Base-by-base conservation (phyloP, 2,113 vertebrate genomes). In the Dascyllus trimaculatus region DNA sequence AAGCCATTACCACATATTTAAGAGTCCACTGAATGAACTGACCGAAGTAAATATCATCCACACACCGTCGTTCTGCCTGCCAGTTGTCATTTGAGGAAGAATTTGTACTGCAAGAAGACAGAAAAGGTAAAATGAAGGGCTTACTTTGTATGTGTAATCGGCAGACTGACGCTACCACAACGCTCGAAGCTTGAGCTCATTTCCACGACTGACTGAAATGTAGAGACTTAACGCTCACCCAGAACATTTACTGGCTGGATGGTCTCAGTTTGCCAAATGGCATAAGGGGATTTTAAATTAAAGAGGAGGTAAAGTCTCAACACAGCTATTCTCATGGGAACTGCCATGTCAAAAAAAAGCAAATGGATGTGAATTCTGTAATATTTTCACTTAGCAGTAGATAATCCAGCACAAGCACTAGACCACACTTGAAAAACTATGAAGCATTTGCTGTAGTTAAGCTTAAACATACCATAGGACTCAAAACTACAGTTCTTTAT, bases 231-330 rank as follows among this genome's bases (percentile, higher is more conserved):
- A 91, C 80, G 87, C 75, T 93, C 86, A 85, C 61, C 76, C 84
- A 88, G 82, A 89, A 86, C 89, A 92, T 87, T 91, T 86, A 89
- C 82, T 90, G 88, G 87, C 85, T 92, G 86, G 85, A 88, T 91
- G 82, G 81, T 88, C 82, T 85, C 81, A 80, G 82, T 84, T 89
- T 89, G 81, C 76, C 85, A 88, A 83, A 88, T 74, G 85, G 82
- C 84, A 89, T 85, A 84, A 84, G 71, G 74, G 82, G 80, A 84
- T 81, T 92, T 89, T 85, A 88, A 86, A 76, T 92, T 82, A 89
- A 86, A 85, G 70, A 85, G 75, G 72, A 86, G 71, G 65, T 69
- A 82, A 81, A 84, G 62, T 71, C 85, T 80, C 74, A 48, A 59
- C 13, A 32, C 73, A 38, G 61, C 53, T 59, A 48, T 83, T 81